A percentile compares a stretch with the other conserved stretches of the same genome.
Conservation (phyloP, 2,113 vertebrate species). For the Hiodon alosoides region DNA sequence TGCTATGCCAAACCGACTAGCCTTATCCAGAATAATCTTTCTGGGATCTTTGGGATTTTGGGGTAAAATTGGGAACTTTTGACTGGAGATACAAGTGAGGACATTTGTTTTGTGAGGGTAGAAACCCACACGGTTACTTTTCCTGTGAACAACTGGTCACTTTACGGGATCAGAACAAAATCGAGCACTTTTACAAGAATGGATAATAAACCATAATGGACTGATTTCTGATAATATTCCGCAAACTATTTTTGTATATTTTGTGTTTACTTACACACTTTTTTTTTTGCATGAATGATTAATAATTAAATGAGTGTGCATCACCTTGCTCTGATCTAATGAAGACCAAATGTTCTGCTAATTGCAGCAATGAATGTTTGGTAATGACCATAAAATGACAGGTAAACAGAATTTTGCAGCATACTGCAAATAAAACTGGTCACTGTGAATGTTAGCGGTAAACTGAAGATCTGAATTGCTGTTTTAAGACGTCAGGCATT, state of each 20-base stretch:
- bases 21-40: constrained; percentile 21
- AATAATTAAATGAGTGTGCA: too few species aligned
- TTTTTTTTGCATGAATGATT: not conserved
- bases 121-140: not conserved
- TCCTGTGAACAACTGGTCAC: constrained; percentile 18
- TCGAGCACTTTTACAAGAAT: constrained; percentile 3
- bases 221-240: constrained; percentile 3
- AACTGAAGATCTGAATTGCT: not conserved
- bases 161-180: not conserved
- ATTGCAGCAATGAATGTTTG: not conserved
- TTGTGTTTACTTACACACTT: too few species aligned
- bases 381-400: not conserved
- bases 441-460: not conserved
- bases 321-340: too few species aligned
- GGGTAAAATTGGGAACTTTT: not conserved
- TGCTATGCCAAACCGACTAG: constrained; percentile 18
- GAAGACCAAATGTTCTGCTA: not conserved
- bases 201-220: not conserved
- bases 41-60: not conserved
- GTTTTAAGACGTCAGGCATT: not conserved
- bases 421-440: not conserved
- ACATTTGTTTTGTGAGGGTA: not conserved
- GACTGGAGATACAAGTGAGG: not conserved
- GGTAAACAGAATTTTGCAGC: not conserved
- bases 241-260: not conserved